These are phyloP conservation scores for Melanaphis sacchari DNA, from an alignment of 1,140 invertebrate genomes.

Conservation along the genomic window DNA sequence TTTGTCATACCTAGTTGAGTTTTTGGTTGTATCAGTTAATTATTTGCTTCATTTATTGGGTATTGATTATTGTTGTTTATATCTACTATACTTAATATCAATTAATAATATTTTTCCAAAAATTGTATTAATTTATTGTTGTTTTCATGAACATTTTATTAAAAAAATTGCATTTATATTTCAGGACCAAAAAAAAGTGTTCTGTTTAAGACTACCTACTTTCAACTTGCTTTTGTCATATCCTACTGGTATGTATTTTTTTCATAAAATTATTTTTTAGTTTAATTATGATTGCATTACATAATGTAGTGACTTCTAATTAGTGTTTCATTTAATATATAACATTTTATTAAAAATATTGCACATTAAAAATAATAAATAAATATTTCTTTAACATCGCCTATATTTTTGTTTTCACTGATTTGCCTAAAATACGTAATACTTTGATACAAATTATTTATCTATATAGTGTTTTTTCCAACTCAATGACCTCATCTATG, in stretches of 20 bases:
- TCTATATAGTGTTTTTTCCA: conserved; percentile 36
- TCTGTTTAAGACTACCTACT: not conserved
- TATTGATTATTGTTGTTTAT: not conserved
- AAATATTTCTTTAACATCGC: not conserved
- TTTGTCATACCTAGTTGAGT: not conserved
- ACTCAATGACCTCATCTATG: conserved; percentile 53
- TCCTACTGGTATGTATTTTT: conserved; percentile 4
- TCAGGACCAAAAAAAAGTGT: not conserved
- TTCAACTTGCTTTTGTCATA: not conserved
- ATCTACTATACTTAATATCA: not conserved
- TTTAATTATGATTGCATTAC: not conserved
- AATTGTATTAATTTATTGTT: no score
- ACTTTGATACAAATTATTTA: not conserved
- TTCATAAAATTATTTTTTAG: not conserved
- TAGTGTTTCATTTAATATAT: not conserved
- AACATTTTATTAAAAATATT: not conserved
- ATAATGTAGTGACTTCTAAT: not conserved
- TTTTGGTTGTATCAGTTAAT: not conserved
- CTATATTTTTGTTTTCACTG: conserved; percentile 29
- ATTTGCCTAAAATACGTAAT: not conserved
- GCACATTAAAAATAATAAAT: not conserved
- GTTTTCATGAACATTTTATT: not conserved
- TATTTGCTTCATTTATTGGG: not conserved
- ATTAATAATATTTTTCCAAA: not conserved
- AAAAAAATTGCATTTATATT: not conserved